phyloP scores from a whole-genome alignment of 2,113 vertebrate species.

The Pipra filicauda region DNA sequence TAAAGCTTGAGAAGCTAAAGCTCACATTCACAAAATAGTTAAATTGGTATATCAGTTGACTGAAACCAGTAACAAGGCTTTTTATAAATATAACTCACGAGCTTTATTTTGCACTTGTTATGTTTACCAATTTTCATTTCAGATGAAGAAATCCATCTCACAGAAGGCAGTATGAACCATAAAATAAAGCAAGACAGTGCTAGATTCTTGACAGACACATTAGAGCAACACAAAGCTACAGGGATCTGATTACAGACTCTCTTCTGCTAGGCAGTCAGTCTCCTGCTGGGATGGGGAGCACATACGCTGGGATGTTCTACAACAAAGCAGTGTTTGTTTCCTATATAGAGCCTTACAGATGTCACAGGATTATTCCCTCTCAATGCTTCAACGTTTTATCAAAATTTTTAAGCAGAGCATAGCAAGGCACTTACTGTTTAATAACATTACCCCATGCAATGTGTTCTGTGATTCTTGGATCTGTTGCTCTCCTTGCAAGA shows the following conservation, averaged over 20 bases:
- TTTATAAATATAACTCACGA: neutral
- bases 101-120: neutral
- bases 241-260: neutral
- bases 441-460: neutral
- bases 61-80: neutral
- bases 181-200: neutral
- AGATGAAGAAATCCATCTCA: neutral
- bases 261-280: neutral
- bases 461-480: neutral
- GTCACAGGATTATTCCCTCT: neutral
- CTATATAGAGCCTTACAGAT: neutral
- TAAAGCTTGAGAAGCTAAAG: neutral
- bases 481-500: neutral
- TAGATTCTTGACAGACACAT: neutral
- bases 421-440: neutral
- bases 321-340: neutral
- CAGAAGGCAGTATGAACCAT: neutral
- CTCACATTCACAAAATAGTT: neutral
- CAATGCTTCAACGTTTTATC: neutral
- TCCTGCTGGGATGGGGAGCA: neutral
- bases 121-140: slow-evolving; percentile 14
- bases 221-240: neutral
- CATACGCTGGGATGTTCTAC: neutral
- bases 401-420: neutral
- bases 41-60: neutral